Evolutionary conservation across 2,797 vertebrate genomes (phyloP).

Genomic region (Propithecus deckenii): DNA sequence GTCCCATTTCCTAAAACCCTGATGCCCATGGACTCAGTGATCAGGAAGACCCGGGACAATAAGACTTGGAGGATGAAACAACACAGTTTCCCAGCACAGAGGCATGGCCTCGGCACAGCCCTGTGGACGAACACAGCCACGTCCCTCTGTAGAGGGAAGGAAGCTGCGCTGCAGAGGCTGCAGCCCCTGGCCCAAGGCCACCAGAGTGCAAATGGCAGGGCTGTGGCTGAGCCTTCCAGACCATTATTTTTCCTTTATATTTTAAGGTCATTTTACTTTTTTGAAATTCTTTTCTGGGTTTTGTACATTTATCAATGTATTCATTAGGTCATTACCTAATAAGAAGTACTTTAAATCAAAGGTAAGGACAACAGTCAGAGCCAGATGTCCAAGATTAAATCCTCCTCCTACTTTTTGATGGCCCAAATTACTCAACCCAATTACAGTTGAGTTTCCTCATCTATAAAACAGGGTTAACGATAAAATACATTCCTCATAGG

Average conservation of each 20-base stretch:
- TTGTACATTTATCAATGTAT: background rate
- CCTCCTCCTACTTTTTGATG: background rate
- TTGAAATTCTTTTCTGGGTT: background rate
- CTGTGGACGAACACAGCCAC: fast-evolving
- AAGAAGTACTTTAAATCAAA: background rate
- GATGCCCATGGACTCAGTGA: background rate
- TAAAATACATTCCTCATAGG: background rate
- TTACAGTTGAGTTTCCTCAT: background rate
- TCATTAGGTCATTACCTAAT: background rate
- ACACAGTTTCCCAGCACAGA: background rate
- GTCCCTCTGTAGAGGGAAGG: background rate
- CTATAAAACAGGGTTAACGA: background rate
- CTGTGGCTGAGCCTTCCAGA: background rate
- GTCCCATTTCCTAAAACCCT: background rate
- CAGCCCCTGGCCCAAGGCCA: too few species aligned
- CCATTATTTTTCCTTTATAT: background rate
- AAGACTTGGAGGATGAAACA: background rate
- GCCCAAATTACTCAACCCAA: background rate
- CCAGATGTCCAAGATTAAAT: background rate
- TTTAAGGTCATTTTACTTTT: background rate
- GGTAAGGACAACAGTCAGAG: background rate
- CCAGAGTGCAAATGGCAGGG: fast-evolving
- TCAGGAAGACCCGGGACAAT: background rate
- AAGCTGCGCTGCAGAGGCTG: background rate
- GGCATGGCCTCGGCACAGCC: fast-evolving